phyloP scores from a whole-genome alignment of 2,888 invertebrate species.

The Cryptus viduatorius region DNA sequence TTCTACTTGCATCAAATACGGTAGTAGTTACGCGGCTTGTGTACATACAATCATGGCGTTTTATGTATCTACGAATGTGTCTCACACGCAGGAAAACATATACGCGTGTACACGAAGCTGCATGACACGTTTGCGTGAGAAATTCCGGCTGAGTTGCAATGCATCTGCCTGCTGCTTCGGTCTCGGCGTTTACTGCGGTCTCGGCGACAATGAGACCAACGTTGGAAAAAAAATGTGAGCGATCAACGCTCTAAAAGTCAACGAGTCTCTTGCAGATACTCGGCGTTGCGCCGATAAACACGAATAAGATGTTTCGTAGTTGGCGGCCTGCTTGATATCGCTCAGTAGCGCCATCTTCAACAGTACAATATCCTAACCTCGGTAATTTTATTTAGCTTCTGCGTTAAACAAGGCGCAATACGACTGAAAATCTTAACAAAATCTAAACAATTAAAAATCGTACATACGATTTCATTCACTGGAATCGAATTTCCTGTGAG shows the following conservation, averaged over 20 bases:
- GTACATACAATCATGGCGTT: not conserved
- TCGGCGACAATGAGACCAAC: constrained; percentile 63
- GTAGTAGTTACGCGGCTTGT: not conserved
- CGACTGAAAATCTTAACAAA: not conserved
- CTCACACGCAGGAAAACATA: not conserved
- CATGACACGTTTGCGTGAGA: constrained; percentile 59
- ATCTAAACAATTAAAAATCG: constrained; percentile 18
- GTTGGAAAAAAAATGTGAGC: constrained; percentile 42
- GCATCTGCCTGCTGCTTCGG: constrained; percentile 26
- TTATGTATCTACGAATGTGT: not conserved
- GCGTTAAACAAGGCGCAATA: not conserved
- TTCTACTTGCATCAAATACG: not conserved
- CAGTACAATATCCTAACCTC: constrained; percentile 72
- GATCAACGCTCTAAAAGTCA: constrained; percentile 12
- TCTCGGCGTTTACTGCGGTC: constrained; percentile 25
- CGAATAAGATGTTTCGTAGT: constrained; percentile 55
- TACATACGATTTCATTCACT: not conserved
- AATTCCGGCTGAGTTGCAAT: constrained; percentile 36
- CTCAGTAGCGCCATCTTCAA: constrained; percentile 73
- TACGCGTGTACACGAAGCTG: constrained; percentile 42
- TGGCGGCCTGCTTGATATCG: constrained; percentile 62
- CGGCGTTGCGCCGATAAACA: constrained; percentile 20
- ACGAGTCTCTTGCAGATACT: not conserved
- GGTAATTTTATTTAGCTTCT: constrained; percentile 59
- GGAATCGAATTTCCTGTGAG: not conserved